Evolutionary conservation across 2,113 vertebrate species (phyloP).

Genomic region (Cavia aperea): DNA sequence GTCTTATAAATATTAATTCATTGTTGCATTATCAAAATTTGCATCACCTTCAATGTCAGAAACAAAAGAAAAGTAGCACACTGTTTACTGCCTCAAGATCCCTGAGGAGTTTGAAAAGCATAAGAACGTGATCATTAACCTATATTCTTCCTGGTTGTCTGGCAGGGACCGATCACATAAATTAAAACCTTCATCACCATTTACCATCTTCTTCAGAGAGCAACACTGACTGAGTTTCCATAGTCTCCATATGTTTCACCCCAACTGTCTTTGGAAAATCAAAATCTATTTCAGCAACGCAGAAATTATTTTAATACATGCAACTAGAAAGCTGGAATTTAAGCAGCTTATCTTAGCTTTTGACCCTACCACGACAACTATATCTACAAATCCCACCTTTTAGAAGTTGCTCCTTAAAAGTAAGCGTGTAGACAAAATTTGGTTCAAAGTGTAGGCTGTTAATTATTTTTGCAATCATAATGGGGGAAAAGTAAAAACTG

Average conservation of each 20-base stretch:
- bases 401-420: not conserved
- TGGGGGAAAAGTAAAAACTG: not conserved
- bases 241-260: not conserved
- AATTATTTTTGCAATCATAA: not conserved
- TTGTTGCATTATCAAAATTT: not conserved
- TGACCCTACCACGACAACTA: not conserved
- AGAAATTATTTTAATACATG: not conserved
- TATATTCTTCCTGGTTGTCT: not conserved
- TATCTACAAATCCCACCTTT: not conserved
- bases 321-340: not conserved
- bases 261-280: conserved; percentile 2
- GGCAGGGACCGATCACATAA: not conserved
- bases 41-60: conserved; percentile 1
- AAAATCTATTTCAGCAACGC: not conserved
- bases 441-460: not conserved
- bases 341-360: not conserved
- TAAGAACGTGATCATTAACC: not conserved
- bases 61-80: not conserved
- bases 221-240: not conserved
- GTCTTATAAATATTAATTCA: not conserved
- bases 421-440: not conserved
- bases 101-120: not conserved
- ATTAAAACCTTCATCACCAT: not conserved
- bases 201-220: not conserved
- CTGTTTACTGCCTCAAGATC: not conserved